These are phyloP conservation scores for Acrobasis repandana DNA, from an alignment of 2,888 invertebrate species.

Conservation along the genomic window DNA sequence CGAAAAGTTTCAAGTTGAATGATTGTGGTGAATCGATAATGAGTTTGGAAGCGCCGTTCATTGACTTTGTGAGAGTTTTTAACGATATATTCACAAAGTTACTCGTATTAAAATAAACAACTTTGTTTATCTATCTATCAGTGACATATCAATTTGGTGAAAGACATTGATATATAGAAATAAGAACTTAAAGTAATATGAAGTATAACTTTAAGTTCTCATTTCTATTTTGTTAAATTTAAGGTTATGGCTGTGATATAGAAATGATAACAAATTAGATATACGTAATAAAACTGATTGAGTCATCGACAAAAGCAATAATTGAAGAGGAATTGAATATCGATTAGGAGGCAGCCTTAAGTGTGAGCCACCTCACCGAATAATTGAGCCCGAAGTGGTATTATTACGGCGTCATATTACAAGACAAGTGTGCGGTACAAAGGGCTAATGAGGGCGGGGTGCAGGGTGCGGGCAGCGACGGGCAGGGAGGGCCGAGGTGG, in stretches of 20 bases:
- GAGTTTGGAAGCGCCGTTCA: constrained; percentile 34
- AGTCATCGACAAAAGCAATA: background rate
- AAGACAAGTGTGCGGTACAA: constrained; percentile 80
- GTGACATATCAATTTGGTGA: too few relatives aligned
- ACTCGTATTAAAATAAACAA: too few relatives aligned
- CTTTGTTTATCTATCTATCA: too few relatives aligned
- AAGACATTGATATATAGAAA: too few relatives aligned
- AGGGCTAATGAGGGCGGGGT: constrained; percentile 79
- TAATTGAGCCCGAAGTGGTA: constrained; percentile 71
- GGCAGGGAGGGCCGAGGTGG: constrained; percentile 48
- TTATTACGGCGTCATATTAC: constrained; percentile 75
- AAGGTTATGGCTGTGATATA: too few relatives aligned
- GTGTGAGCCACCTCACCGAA: constrained; percentile 42
- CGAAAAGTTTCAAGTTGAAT: constrained; percentile 36
- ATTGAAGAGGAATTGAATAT: constrained; percentile 28
- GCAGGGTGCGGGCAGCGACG: constrained; percentile 32
- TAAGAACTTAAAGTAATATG: too few relatives aligned
- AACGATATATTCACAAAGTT: too few relatives aligned
- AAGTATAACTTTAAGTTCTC: too few relatives aligned
- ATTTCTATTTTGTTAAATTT: too few relatives aligned
- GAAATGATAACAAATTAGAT: background rate
- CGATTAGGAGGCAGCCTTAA: constrained; percentile 35
- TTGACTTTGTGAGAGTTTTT: constrained; percentile 32
- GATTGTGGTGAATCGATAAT: constrained; percentile 30
- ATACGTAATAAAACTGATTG: constrained; percentile 9